A percentile compares a stretch with the other conserved stretches of the same genome.
These are phyloP conservation scores for Chrysomela aeneicollis DNA, from an alignment of 2,888 invertebrate species.

Conservation along the genomic window DNA sequence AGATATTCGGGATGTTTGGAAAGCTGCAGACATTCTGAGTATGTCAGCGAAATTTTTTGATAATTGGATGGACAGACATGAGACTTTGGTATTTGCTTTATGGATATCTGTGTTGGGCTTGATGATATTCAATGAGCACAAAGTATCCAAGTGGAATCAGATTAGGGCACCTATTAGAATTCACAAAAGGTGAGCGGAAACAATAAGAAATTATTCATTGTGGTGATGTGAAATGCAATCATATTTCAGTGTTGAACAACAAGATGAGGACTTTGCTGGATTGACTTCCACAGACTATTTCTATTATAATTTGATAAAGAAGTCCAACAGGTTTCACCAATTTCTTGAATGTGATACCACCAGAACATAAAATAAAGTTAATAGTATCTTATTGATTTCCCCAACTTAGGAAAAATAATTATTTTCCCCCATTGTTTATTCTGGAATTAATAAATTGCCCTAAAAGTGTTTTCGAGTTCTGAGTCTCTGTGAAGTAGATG, in stretches of 20 bases:
- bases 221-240: conserved; percentile 9
- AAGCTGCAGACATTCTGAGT: conserved; percentile 74
- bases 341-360: conserved; percentile 28
- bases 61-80: conserved; percentile 68
- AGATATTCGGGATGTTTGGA: conserved; percentile 68
- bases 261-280: conserved; percentile 9
- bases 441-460: no score
- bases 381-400: no score
- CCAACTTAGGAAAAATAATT: no score
- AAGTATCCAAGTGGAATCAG: conserved; percentile 77
- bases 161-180: conserved; percentile 65
- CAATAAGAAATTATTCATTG: not conserved
- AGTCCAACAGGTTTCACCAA: conserved; percentile 43
- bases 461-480: no score
- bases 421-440: no score
- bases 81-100: conserved; percentile 64
- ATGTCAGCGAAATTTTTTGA: conserved; percentile 73
- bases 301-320: conserved; percentile 52
- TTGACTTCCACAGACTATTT: conserved; percentile 47
- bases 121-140: conserved; percentile 75
- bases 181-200: conserved; percentile 45
- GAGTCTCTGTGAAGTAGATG: no score
- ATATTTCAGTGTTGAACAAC: conserved; percentile 27
- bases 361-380: no score
- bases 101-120: conserved; percentile 73